Conservation (phyloP, 1,140 invertebrate species). For the Cardiocondyla obscurior region DNA sequence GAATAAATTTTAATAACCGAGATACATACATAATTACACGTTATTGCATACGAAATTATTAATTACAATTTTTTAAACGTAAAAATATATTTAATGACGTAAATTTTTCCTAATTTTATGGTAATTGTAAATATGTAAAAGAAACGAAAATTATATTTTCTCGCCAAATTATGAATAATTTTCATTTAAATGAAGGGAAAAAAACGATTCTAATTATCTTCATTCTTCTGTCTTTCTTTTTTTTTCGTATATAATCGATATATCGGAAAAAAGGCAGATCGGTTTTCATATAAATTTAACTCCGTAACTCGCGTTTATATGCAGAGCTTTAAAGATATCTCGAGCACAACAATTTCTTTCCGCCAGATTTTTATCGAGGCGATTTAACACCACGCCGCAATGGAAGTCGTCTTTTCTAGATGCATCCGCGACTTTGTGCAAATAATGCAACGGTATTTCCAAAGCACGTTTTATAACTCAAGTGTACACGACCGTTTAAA, state of each 20-base stretch:
- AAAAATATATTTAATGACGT: background rate
- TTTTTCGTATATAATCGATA: background rate
- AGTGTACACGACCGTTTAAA: background rate
- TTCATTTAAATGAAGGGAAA: background rate
- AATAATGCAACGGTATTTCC: background rate
- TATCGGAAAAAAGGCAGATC: background rate
- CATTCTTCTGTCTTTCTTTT: background rate
- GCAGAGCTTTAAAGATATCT: constrained; percentile 2
- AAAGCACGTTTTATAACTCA: background rate
- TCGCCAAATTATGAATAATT: background rate
- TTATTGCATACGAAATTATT: background rate
- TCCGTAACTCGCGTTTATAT: background rate
- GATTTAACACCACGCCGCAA: background rate
- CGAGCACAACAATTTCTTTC: background rate
- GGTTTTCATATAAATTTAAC: constrained; percentile 27
- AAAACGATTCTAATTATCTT: background rate
- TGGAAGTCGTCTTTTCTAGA: background rate
- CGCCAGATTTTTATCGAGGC: background rate
- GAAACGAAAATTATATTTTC: background rate
- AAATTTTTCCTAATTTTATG: background rate
- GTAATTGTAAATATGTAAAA: background rate
- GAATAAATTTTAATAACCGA: background rate
- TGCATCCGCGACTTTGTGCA: background rate
- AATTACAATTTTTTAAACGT: background rate
- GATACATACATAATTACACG: background rate